A percentile compares a stretch with the other conserved stretches of the same genome.
phyloP scores from a whole-genome alignment of 2,888 invertebrate genomes.

The Corythucha ciliata region DNA sequence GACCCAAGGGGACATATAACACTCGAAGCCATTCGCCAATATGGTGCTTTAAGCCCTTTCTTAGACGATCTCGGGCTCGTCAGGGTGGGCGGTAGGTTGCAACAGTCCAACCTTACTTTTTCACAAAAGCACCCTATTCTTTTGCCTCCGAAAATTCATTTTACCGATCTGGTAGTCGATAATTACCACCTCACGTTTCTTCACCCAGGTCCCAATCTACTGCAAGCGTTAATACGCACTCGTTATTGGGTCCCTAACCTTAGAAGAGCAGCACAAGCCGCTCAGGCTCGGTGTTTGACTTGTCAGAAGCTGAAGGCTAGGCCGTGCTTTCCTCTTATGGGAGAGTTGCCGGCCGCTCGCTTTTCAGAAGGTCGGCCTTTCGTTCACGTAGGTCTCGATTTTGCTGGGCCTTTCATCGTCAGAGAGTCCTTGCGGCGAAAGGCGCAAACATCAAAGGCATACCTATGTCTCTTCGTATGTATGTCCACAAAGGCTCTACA shows the following conservation, averaged over 20 bases:
- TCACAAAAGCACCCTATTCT: slow-evolving; percentile 17
- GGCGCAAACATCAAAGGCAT: slow-evolving; percentile 30
- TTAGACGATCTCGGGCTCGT: slow-evolving; percentile 8
- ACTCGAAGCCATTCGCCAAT: neutral
- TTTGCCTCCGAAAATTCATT: slow-evolving; percentile 15
- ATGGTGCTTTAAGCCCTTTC: slow-evolving; percentile 3
- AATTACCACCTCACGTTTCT: slow-evolving; percentile 18
- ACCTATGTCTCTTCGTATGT: slow-evolving; percentile 37
- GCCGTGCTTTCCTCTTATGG: slow-evolving; percentile 18
- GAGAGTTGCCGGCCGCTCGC: slow-evolving; percentile 17
- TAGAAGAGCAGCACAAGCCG: too few relatives aligned
- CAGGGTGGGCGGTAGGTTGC: slow-evolving; percentile 25
- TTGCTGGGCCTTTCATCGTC: slow-evolving; percentile 34
- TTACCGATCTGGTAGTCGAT: slow-evolving; percentile 17
- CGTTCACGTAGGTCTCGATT: slow-evolving; percentile 37
- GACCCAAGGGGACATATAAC: neutral
- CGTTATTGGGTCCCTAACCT: slow-evolving; percentile 19
- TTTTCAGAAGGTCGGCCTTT: slow-evolving; percentile 17
- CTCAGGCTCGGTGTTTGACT: slow-evolving; percentile 12
- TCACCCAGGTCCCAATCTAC: slow-evolving; percentile 5
- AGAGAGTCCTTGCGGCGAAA: slow-evolving; percentile 28
- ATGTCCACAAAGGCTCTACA: slow-evolving; percentile 37
- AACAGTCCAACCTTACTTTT: neutral
- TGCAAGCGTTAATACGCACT: slow-evolving; percentile 1
- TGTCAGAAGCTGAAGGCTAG: slow-evolving; percentile 16